Evolutionary conservation across 1,140 invertebrate genomes (phyloP), one percentile per base, ranked within the genome.

Genomic region (Drosophila seguyi): DNA sequence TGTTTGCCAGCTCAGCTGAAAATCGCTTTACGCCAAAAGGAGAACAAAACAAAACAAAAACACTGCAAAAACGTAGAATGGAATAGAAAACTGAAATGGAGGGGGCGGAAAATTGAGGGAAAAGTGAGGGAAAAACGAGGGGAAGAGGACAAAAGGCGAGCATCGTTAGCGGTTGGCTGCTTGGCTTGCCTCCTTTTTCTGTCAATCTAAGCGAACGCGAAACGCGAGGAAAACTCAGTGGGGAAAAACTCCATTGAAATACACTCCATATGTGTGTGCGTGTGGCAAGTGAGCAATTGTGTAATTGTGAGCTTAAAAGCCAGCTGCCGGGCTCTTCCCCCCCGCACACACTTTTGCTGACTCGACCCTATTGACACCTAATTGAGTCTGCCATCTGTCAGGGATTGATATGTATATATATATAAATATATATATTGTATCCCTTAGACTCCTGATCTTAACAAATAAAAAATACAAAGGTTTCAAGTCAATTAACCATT

Each of bases 301-400:
- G 80, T 77, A 77, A 76, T 84, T 80, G 81, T 68, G 60, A 66
- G 65, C 73, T 59, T 39, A 52, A 58, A 75, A 76, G 80, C 57
- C 75, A 61, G 59, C 48, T 65, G 4, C 20, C 41, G 4, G 31
- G 39, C 31, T 16, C 14, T 13, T 20, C 16, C 14, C 31, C n/a
- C n/a, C n/a, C n/a, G n/a, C n/a, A n/a, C n/a, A n/a, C n/a, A n/a
- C n/a, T n/a, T 1, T 6, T 16, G 41, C 73, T 75, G 44, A 61
- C 55, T 59, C 48, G 59, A 61, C 52, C 75, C 67, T 63, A 84
- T 84, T 84, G 81, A 84, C 75, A 68, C 71, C 71, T 76, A 84
- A 84, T 84, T 84, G 81, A 79, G 75, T 63, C 80, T 20, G 25
- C 38, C 25, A 20, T 20, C 38, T 47, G 48, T 47, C 56, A 69